Evolutionary conservation across 2,113 vertebrate genomes (phyloP).

Genomic region (Psittacus erithacus): DNA sequence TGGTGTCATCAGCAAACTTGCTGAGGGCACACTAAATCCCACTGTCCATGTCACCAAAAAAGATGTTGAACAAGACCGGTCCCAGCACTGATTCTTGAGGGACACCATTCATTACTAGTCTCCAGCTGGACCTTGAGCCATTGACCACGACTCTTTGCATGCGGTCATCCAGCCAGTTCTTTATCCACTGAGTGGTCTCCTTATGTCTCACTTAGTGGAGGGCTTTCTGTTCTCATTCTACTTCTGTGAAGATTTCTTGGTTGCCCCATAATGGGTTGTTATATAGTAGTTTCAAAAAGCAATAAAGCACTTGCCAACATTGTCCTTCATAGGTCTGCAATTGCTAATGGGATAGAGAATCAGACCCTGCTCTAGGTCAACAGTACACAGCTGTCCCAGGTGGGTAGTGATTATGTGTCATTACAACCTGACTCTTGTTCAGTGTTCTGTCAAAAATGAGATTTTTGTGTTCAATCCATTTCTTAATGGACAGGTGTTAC

Average conservation of each 20-base stretch:
- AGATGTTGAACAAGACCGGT: too few relatives aligned
- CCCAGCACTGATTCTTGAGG: too few relatives aligned
- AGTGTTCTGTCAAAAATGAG: background rate
- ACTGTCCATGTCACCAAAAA: too few relatives aligned
- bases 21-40: too few relatives aligned
- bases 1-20: too few relatives aligned
- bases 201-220: background rate
- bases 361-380: background rate
- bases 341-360: background rate
- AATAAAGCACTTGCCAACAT: background rate
- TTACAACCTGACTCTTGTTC: conserved; percentile 20
- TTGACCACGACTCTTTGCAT: too few relatives aligned
- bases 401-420: background rate
- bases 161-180: too few relatives aligned
- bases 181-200: background rate
- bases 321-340: background rate
- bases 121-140: too few relatives aligned
- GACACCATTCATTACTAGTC: too few relatives aligned
- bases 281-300: background rate
- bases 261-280: background rate
- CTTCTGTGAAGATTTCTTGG: background rate
- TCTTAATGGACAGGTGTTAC: conserved; percentile 24
- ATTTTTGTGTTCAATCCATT: conserved; percentile 16
- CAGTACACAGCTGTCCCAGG: background rate
- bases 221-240: background rate